Conservation (phyloP, 1,140 invertebrate genomes). For the Venturia canescens region DNA sequence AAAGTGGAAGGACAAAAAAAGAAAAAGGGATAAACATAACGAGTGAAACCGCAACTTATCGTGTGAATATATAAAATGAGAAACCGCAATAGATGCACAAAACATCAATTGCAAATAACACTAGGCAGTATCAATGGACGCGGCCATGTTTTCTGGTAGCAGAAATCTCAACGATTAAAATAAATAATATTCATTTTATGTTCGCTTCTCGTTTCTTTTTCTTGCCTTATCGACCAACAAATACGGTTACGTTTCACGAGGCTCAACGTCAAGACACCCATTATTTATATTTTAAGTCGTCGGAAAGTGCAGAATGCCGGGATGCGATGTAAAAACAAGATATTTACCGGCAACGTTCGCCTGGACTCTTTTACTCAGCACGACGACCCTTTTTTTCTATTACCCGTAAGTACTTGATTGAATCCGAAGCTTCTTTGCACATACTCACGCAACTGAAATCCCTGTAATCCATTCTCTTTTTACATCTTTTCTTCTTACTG, state of each 20-base stretch:
- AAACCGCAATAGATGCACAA: conserved; percentile 51
- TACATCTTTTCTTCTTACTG: conserved; percentile 43
- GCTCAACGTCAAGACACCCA: neutral
- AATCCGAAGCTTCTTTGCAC: neutral
- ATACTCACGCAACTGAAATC: too few relatives aligned
- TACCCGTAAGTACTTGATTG: conserved; percentile 91
- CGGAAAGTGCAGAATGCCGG: conserved; percentile 85
- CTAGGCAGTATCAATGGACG: conserved; percentile 70
- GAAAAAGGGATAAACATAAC: neutral
- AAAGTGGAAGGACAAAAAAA: neutral
- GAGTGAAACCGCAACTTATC: neutral
- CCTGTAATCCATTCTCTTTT: too few relatives aligned
- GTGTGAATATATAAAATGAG: conserved; percentile 53
- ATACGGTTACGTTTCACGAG: neutral
- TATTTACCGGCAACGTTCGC: conserved; percentile 97
- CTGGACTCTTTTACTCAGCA: conserved; percentile 93
- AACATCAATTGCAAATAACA: conserved; percentile 57
- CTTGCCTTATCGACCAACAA: neutral
- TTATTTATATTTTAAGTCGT: neutral
- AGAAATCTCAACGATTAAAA: conserved; percentile 70
- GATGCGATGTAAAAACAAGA: conserved; percentile 94
- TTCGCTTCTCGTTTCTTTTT: conserved; percentile 22
- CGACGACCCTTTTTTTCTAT: conserved; percentile 96
- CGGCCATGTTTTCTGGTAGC: conserved; percentile 76
- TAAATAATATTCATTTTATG: conserved; percentile 31